Conservation (phyloP, 1,140 invertebrate genomes). For the Bombus fervidus region DNA sequence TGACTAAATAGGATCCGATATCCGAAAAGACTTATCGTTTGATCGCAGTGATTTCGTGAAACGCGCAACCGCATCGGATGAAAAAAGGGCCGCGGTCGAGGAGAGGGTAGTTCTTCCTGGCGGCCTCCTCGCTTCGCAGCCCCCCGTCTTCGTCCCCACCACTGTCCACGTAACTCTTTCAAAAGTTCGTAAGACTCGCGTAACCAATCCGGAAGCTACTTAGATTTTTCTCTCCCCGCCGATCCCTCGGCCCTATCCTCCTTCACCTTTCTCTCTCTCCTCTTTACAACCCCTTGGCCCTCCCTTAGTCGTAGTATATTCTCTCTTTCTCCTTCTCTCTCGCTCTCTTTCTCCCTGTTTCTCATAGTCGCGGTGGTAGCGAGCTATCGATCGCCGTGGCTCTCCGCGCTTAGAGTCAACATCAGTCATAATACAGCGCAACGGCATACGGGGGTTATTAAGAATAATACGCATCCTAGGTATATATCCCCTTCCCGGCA, state of each 20-base stretch:
- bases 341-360: conserved; percentile 36
- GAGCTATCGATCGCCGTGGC: conserved; percentile 79
- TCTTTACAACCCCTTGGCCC: conserved; percentile 39
- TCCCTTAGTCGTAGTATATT: conserved; percentile 43
- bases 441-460: conserved; percentile 81
- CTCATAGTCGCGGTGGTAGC: conserved; percentile 56
- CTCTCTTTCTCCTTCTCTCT: neutral
- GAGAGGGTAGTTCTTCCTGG: conserved; percentile 36
- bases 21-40: conserved; percentile 22
- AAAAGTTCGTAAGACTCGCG: conserved; percentile 68
- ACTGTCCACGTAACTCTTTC: conserved; percentile 51
- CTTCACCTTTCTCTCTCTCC: conserved; percentile 6
- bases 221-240: conserved; percentile 68
- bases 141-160: conserved; percentile 32
- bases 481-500: conserved; percentile 65
- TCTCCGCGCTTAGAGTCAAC: conserved; percentile 80
- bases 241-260: conserved; percentile 27
- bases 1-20: conserved; percentile 11
- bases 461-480: conserved; percentile 83
- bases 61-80: conserved; percentile 51
- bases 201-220: conserved; percentile 73
- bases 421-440: conserved; percentile 82
- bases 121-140: conserved; percentile 32
- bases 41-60: conserved; percentile 48
- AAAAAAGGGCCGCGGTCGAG: conserved; percentile 33